These are phyloP conservation scores for Meles meles DNA, from an alignment of 2,113 vertebrate genomes.

Conservation along the genomic window DNA sequence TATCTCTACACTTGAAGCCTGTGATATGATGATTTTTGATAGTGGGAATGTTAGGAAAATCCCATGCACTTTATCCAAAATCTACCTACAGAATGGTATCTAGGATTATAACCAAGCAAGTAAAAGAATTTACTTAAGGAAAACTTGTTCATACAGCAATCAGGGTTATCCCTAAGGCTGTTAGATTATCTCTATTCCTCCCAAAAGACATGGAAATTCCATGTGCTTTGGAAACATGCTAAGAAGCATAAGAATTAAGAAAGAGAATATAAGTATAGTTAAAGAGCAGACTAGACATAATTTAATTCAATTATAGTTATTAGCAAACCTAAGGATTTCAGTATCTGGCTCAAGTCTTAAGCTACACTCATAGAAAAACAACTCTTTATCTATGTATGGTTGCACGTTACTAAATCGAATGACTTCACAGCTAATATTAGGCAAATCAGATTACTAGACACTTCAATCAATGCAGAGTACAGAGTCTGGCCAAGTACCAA, in stretches of 20 bases:
- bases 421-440: background rate
- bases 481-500: background rate
- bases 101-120: background rate
- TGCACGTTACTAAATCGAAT: background rate
- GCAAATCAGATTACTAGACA: background rate
- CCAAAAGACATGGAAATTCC: background rate
- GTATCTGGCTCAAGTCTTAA: background rate
- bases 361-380: background rate
- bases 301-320: background rate
- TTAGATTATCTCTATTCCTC: background rate
- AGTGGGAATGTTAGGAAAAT: background rate
- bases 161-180: background rate
- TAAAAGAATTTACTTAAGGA: background rate
- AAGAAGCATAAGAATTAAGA: background rate
- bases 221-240: background rate
- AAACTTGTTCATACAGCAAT: background rate
- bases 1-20: background rate
- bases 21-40: background rate
- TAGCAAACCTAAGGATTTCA: background rate
- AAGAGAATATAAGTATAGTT: background rate
- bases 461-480: background rate
- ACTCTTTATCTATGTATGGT: background rate
- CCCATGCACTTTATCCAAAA: background rate
- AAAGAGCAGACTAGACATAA: background rate
- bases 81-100: background rate